Evolutionary conservation across 2,797 vertebrate genomes (phyloP).

Genomic region (Tadarida brasiliensis): DNA sequence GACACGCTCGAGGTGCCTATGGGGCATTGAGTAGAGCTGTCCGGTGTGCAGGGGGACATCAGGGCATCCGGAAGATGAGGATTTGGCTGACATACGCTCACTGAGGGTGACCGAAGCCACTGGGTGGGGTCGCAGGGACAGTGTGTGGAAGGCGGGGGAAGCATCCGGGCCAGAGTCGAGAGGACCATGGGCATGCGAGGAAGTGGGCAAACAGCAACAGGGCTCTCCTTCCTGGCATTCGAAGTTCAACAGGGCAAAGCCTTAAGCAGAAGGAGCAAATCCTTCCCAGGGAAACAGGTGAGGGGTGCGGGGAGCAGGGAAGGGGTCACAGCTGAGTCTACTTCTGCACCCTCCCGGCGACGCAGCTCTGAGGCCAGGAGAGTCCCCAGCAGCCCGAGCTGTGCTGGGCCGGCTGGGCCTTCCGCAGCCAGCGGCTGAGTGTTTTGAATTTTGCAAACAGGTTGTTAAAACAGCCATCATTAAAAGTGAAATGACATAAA

Average conservation of each 20-base stretch:
- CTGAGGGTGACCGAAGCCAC: neutral
- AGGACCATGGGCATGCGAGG: neutral
- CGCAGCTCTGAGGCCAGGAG: too few species aligned
- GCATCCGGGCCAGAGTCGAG: neutral
- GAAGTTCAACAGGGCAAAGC: neutral
- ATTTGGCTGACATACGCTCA: neutral
- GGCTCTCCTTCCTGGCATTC: neutral
- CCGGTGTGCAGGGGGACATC: neutral
- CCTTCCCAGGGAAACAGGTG: neutral
- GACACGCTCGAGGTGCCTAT: neutral
- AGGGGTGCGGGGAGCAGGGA: neutral
- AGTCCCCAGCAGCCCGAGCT: neutral
- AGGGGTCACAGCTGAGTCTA: neutral
- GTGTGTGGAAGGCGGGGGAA: neutral
- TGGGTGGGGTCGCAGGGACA: neutral
- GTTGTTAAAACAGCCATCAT: neutral
- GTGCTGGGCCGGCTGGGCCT: too few species aligned
- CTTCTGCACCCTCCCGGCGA: neutral
- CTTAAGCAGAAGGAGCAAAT: neutral
- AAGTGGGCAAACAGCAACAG: neutral
- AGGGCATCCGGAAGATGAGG: neutral
- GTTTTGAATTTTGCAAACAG: neutral
- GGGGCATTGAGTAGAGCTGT: neutral
- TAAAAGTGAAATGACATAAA: neutral
- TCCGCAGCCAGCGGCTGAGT: too few species aligned